These are phyloP conservation scores for Aporophyla lueneburgensis DNA, from an alignment of 2,888 invertebrate genomes.

Conservation along the genomic window DNA sequence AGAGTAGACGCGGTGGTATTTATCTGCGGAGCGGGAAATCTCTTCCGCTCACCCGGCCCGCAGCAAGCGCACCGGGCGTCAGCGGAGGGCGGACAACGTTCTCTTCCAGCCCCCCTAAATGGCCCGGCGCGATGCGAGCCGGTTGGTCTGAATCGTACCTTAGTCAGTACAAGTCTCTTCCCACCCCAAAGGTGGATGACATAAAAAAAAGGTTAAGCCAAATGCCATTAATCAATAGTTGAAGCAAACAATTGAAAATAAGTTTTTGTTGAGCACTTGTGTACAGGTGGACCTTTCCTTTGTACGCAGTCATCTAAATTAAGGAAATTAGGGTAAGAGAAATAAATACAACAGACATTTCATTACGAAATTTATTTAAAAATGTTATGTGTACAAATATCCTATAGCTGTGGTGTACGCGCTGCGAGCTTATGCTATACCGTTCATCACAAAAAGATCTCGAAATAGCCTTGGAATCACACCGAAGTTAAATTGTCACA, in stretches of 20 bases:
- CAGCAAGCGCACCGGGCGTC: too few species aligned
- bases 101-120: too few species aligned
- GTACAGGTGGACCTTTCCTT: neutral
- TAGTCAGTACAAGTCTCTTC: too few species aligned
- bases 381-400: slow-evolving; percentile 87
- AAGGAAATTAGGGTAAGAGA: neutral
- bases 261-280: neutral
- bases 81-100: too few species aligned
- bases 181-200: too few species aligned
- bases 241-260: neutral
- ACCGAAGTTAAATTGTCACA: slow-evolving; percentile 52
- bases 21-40: too few species aligned
- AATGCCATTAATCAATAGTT: too few species aligned
- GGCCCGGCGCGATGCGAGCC: too few species aligned
- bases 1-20: too few species aligned
- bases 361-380: slow-evolving; percentile 83
- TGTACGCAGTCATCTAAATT: neutral
- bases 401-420: slow-evolving; percentile 83
- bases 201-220: too few species aligned
- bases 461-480: slow-evolving; percentile 61
- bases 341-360: slow-evolving; percentile 54
- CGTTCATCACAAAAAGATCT: slow-evolving; percentile 67
- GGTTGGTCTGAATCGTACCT: too few species aligned
- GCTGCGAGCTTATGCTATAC: slow-evolving; percentile 74
- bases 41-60: too few species aligned